phyloP scores from a whole-genome alignment of 2,888 invertebrate species.

The Argynnis bischoffii region DNA sequence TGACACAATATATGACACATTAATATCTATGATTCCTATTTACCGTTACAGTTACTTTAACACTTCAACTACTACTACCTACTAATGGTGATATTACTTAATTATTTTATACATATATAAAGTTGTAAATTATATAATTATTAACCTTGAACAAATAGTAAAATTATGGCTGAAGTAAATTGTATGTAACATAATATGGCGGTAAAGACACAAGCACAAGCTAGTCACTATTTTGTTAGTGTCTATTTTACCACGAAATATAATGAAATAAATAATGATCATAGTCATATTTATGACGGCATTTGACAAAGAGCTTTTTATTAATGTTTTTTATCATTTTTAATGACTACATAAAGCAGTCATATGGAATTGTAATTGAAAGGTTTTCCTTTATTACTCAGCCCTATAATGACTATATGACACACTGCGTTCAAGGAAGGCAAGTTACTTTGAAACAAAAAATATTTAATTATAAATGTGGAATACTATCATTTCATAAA shows the following conservation, averaged over 20 bases:
- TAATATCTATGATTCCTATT: slow-evolving; percentile 1
- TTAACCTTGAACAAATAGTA: too few species aligned
- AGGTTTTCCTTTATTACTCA: slow-evolving; percentile 36
- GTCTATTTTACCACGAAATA: too few species aligned
- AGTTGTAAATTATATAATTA: too few species aligned
- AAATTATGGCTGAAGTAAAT: too few species aligned
- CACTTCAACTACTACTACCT: too few species aligned
- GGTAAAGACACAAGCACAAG: too few species aligned
- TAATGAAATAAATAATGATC: too few species aligned
- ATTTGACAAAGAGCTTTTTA: slow-evolving; percentile 5
- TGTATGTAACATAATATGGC: too few species aligned
- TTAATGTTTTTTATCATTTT: slow-evolving; percentile 14
- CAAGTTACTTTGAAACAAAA: neutral
- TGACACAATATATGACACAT: slow-evolving; percentile 18
- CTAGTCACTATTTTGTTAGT: too few species aligned
- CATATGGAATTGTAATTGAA: slow-evolving; percentile 11
- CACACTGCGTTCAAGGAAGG: slow-evolving; percentile 26
- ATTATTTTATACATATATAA: too few species aligned
- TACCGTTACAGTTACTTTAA: neutral
- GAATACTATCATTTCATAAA: too few species aligned
- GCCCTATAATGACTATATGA: slow-evolving; percentile 26
- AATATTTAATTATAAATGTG: neutral
- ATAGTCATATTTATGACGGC: neutral
- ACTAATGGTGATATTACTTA: too few species aligned
- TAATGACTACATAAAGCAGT: slow-evolving; percentile 17